Base-by-base conservation (phyloP, 2,888 invertebrate genomes). In the Palloptera scutellata region DNA sequence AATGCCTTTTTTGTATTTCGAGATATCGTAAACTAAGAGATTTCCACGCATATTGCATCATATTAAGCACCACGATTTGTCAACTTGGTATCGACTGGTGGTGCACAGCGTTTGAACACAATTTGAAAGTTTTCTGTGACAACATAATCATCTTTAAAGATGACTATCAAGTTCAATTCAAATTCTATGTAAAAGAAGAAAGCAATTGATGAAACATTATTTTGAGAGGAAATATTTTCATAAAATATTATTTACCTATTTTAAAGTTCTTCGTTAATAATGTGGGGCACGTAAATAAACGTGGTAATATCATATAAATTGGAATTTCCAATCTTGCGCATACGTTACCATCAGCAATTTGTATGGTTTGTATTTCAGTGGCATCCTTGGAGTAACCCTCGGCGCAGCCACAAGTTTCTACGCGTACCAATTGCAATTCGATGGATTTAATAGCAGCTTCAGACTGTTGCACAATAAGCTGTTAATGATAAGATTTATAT, bases 341-440 rank as follows among this genome's bases (percentile, higher is more conserved):
- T 63, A 96, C 91, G 86, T 97, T 95, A 42, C 98, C 98, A 80
- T 95, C 96, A 1, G 95, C 96, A 71, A 98, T 92, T 88, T 98
- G 98, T 81, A 98, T 96, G 83, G 97, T 98, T 87, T 98, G 98
- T 76, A 98, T 95, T 88, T 98, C 98, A 10, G 97, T 98, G 17
- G 96, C 97, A 95, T 98, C 97, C 85, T 92, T 91, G 1, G 96
- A 83, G 85, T 93, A 96, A 13, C 96, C 97, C 83, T 96, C 96
- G 0, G 92, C 91, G 82, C 93, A 93, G 60, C 97, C 97, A 83
- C 97, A 97, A 0, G 97, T 97, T 86, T 98, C 98, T 1, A 98
- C 95, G 65, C 98, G 88, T 1, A 98, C 94, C 70, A 98, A 87
- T 84, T 98, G 98, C 71, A 98, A 85, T 85, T 98, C 98, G 65